Percentiles rank a stretch among this genome's conserved stretches.
These are phyloP conservation scores for Setophaga petechia DNA, from an alignment of 2,113 vertebrate genomes.

Conservation along the genomic window DNA sequence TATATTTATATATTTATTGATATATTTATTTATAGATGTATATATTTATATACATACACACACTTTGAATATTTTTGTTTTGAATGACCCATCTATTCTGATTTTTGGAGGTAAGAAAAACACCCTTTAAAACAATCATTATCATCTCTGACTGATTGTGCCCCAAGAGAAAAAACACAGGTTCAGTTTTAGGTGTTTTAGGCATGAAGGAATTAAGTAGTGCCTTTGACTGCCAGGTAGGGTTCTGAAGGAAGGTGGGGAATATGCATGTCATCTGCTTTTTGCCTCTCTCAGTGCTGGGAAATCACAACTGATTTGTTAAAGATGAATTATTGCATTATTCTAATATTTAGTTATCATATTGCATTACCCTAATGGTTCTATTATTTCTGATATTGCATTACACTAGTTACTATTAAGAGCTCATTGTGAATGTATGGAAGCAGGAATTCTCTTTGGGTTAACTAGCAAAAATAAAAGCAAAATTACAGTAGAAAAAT, in stretches of 20 bases:
- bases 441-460: not conserved
- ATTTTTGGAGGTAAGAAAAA: not conserved
- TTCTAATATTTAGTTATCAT: not conserved
- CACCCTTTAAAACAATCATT: not conserved
- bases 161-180: not conserved
- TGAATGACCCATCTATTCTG: not conserved
- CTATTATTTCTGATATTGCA: not conserved
- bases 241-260: not conserved
- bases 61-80: not conserved
- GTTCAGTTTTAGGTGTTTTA: not conserved
- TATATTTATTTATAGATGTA: accelerated
- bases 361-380: not conserved
- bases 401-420: not conserved
- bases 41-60: accelerated
- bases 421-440: not conserved
- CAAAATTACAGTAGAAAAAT: not conserved
- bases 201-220: not conserved
- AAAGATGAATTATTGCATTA: not conserved
- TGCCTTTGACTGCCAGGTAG: not conserved
- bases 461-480: not conserved
- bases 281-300: not conserved
- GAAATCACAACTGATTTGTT: not conserved
- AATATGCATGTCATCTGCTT: not conserved
- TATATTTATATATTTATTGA: accelerated
- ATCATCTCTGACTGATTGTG: not conserved